Percentiles rank a stretch among this genome's conserved stretches.
Conservation (phyloP, 2,797 vertebrate species). For the Arctocebus calabarensis region DNA sequence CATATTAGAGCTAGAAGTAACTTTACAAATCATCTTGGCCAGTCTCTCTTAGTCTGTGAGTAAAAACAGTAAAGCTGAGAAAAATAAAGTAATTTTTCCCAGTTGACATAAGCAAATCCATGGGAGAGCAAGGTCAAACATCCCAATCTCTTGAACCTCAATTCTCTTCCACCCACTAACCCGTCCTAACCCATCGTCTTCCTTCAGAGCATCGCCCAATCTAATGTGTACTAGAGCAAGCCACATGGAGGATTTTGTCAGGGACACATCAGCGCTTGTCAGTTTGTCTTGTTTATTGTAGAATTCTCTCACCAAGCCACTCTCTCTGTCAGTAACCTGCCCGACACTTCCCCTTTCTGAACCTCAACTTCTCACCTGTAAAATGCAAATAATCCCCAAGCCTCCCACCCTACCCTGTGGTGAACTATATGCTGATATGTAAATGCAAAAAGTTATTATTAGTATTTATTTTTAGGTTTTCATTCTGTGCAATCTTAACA, state of each 20-base stretch:
- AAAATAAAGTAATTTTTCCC: not conserved
- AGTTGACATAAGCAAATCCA: not conserved
- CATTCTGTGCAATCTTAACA: not conserved
- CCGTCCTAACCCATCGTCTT: not conserved
- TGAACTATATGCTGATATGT: not conserved
- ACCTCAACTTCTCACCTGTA: not conserved
- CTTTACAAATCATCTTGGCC: not conserved
- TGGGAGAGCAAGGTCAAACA: not conserved
- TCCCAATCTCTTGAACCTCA: not conserved
- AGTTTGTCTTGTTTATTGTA: not conserved
- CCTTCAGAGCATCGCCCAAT: accelerated
- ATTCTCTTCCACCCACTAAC: not conserved
- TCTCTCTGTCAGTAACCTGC: not conserved
- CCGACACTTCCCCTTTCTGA: not conserved
- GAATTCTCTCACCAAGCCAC: not conserved
- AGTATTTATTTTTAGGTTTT: not conserved
- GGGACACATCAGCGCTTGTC: too few relatives aligned
- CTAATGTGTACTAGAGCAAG: not conserved
- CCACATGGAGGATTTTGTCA: not conserved
- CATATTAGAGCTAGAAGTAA: not conserved
- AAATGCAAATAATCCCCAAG: not conserved
- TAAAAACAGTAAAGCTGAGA: not conserved
- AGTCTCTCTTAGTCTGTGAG: not conserved
- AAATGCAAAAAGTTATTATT: not conserved
- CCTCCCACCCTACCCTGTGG: not conserved